Conservation (phyloP, 1,140 invertebrate genomes). For the Paraescarpia echinospica region DNA sequence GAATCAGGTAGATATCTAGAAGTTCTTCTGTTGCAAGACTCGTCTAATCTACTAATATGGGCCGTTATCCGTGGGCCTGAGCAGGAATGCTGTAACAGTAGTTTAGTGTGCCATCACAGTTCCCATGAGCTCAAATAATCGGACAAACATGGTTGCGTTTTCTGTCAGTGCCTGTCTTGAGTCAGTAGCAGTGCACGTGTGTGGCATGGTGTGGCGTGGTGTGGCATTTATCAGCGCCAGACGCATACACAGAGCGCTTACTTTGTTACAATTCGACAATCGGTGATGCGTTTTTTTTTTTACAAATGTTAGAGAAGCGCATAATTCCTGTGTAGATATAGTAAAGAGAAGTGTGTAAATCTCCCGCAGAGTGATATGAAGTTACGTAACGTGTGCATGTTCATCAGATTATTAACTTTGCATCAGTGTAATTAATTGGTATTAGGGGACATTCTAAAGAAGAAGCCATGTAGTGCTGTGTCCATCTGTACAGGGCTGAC, state of each 20-base stretch:
- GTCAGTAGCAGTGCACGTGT: neutral
- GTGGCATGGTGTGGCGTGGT: neutral
- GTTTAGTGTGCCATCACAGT: neutral
- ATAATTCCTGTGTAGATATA: too few relatives aligned
- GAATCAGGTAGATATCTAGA: neutral
- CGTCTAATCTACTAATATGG: neutral
- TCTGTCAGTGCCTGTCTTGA: neutral
- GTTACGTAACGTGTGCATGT: too few relatives aligned
- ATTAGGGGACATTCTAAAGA: too few relatives aligned
- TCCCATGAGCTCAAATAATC: neutral
- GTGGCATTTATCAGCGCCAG: neutral
- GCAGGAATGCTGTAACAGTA: neutral
- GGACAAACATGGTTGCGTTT: neutral
- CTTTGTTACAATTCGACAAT: neutral
- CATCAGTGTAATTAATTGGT: too few relatives aligned
- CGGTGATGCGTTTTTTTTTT: neutral
- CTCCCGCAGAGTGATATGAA: too few relatives aligned
- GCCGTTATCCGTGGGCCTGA: neutral
- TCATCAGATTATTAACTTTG: too few relatives aligned
- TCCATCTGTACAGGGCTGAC: too few relatives aligned
- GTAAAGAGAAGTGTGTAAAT: too few relatives aligned
- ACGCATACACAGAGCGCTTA: neutral
- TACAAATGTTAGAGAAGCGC: neutral
- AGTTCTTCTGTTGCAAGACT: neutral
- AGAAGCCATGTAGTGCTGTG: too few relatives aligned